Evolutionary conservation across 1,140 invertebrate genomes (phyloP).

Genomic region (Aphelenchoides fujianensis): DNA sequence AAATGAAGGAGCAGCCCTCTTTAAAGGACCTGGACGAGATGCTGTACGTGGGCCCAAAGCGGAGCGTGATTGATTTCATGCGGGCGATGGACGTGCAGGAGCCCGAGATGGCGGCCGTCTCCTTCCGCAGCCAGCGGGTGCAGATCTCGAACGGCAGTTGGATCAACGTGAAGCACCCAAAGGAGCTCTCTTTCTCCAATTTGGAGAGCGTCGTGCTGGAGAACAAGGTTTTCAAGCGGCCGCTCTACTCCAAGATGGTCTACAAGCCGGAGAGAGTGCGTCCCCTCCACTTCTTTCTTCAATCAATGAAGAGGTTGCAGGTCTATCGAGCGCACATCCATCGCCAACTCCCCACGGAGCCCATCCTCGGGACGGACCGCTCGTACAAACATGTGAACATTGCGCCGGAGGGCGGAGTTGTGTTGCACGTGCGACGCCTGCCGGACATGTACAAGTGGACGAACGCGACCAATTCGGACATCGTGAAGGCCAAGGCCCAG

Average conservation of each 20-base stretch:
- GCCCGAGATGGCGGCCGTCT: slow-evolving; percentile 13
- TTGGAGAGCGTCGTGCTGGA: slow-evolving; percentile 16
- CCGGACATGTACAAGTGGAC: slow-evolving; percentile 19
- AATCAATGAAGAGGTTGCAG: too few species aligned
- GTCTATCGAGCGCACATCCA: slow-evolving; percentile 21
- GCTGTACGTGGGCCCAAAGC: slow-evolving; percentile 11
- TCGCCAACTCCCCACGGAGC: slow-evolving; percentile 17
- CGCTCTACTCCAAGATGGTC: slow-evolving; percentile 28
- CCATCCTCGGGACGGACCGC: slow-evolving; percentile 6
- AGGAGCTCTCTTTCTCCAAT: slow-evolving; percentile 7
- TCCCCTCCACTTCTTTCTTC: too few species aligned
- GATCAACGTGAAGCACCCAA: slow-evolving; percentile 13
- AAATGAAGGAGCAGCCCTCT: too few species aligned
- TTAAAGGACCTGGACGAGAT: slow-evolving; percentile 35
- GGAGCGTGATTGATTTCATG: slow-evolving; percentile 17
- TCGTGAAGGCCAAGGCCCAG: slow-evolving; percentile 2
- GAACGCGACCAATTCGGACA: slow-evolving; percentile 13
- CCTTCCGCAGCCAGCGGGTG: slow-evolving; percentile 14
- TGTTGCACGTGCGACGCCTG: slow-evolving; percentile 21
- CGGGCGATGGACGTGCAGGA: slow-evolving; percentile 15
- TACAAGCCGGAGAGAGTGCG: slow-evolving; percentile 30
- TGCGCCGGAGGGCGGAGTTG: slow-evolving; percentile 24
- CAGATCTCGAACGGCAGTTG: slow-evolving; percentile 23
- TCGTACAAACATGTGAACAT: slow-evolving; percentile 21
- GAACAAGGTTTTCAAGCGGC: slow-evolving; percentile 29